These are phyloP conservation scores for Gambusia holbrooki DNA, from an alignment of 2,113 vertebrate genomes.

Conservation along the genomic window DNA sequence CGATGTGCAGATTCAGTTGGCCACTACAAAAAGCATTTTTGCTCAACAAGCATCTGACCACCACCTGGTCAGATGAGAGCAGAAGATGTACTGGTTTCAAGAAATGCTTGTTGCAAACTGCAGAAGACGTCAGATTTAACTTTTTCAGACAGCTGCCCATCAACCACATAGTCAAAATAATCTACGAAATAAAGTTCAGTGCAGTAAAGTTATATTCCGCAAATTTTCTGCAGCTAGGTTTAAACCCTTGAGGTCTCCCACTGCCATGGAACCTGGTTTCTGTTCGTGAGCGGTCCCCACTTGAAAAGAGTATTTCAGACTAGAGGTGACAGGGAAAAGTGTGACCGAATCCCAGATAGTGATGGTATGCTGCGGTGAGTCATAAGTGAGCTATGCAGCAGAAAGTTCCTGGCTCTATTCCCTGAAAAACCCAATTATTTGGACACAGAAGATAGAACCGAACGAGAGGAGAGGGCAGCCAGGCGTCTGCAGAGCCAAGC, in stretches of 20 bases:
- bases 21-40: background rate
- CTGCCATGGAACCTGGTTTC: slow-evolving; percentile 51
- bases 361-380: slow-evolving; percentile 56
- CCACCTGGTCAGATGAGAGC: too few relatives aligned
- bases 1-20: background rate
- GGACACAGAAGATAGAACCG: slow-evolving; percentile 37
- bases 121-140: background rate
- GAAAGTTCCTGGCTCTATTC: slow-evolving; percentile 73
- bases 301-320: slow-evolving; percentile 41
- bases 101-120: background rate
- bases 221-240: background rate
- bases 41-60: too few relatives aligned
- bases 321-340: slow-evolving; percentile 41
- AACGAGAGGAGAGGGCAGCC: slow-evolving; percentile 49
- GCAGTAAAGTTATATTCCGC: background rate
- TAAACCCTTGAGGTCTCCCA: background rate
- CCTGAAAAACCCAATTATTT: slow-evolving; percentile 68
- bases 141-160: background rate
- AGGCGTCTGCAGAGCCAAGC: slow-evolving; percentile 46
- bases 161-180: background rate
- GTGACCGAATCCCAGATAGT: slow-evolving; percentile 61
- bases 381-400: slow-evolving; percentile 61
- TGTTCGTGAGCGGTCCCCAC: slow-evolving; percentile 29
- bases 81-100: too few relatives aligned
- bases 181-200: background rate